These are phyloP conservation scores for Mythimna vitellina DNA, from an alignment of 2,888 invertebrate species.

Conservation along the genomic window DNA sequence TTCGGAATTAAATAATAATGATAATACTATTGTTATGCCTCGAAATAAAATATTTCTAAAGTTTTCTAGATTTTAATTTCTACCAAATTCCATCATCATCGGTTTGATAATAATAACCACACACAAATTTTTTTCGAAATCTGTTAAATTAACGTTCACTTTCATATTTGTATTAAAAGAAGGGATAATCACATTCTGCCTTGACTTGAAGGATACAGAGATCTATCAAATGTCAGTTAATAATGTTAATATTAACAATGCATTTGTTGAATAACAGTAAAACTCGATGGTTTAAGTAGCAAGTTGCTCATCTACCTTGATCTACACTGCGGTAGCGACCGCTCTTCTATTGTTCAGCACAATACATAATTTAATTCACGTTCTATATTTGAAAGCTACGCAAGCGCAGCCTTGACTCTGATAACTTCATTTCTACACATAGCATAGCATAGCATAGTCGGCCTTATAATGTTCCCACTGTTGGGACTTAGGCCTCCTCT, in stretches of 20 bases:
- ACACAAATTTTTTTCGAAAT: background rate
- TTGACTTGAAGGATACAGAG: constrained; percentile 25
- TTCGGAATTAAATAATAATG: background rate
- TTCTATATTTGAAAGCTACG: constrained; percentile 72
- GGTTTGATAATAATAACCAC: background rate
- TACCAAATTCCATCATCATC: background rate
- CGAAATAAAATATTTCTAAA: background rate
- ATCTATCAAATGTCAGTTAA: constrained; percentile 32
- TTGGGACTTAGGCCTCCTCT: too few relatives aligned
- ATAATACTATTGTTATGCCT: too few relatives aligned
- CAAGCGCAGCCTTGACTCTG: constrained; percentile 66
- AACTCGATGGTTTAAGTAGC: constrained; percentile 24
- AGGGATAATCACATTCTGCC: constrained; percentile 23
- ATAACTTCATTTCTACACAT: constrained; percentile 4
- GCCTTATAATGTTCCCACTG: too few relatives aligned
- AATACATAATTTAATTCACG: constrained; percentile 70
- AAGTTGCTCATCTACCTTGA: constrained; percentile 62
- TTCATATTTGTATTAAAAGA: background rate
- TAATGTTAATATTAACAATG: constrained; percentile 10
- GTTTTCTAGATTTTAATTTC: background rate
- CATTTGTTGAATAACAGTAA: constrained; percentile 46
- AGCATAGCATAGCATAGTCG: too few relatives aligned
- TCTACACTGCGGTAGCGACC: constrained; percentile 57
- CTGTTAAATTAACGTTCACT: background rate
- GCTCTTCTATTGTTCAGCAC: constrained; percentile 64